Conservation (phyloP, 2,797 vertebrate genomes). For the Micromesistius poutassou region DNA sequence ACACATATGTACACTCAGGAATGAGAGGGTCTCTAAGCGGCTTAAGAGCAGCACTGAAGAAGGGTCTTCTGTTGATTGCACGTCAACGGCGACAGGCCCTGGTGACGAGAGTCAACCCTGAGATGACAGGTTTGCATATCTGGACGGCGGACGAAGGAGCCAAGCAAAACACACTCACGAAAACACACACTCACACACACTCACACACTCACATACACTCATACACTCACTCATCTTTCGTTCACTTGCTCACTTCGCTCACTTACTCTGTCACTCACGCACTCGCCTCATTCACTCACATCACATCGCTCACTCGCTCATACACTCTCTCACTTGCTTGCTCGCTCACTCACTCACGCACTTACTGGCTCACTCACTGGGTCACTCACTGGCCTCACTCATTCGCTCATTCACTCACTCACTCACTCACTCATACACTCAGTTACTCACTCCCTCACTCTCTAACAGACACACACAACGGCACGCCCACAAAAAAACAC, state of each 20-base stretch:
- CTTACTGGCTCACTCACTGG: background rate
- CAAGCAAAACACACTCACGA: background rate
- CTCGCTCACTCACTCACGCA: no score
- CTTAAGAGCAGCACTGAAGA: constrained; percentile 45
- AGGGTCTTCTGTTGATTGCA: constrained; percentile 25
- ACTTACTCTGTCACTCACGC: background rate
- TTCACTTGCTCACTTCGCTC: background rate
- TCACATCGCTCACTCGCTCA: background rate
- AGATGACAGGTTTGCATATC: constrained; percentile 14
- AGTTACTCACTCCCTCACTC: background rate
- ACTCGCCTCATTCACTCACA: background rate
- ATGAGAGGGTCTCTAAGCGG: constrained; percentile 38
- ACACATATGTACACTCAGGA: constrained; percentile 2
- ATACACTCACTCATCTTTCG: background rate
- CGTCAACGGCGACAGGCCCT: constrained; percentile 24
- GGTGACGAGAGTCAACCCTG: constrained; percentile 11
- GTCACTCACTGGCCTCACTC: no score
- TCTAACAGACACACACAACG: background rate
- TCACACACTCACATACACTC: background rate
- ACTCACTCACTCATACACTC: background rate
- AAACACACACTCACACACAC: constrained; percentile 6
- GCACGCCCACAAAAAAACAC: background rate
- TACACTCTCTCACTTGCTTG: no score
- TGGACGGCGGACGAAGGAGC: background rate
- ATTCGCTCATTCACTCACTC: background rate